Base-by-base conservation (phyloP, 2,888 invertebrate species). In the Drosophila emarginata region DNA sequence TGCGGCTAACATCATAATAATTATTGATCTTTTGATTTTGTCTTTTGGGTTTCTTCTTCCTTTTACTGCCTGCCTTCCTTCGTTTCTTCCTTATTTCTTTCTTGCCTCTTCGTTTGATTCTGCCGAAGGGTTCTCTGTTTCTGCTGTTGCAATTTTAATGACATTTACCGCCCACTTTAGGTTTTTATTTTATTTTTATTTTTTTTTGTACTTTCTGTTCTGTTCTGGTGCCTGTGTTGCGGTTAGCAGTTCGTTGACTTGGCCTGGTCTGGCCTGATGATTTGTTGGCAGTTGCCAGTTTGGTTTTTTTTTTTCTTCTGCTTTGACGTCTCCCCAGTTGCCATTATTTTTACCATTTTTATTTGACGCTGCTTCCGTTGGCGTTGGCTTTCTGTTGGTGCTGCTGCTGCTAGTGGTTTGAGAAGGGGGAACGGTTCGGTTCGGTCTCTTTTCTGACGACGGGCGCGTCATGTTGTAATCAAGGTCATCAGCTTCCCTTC, bases 11-110 rank as follows among this genome's bases (percentile, higher is more conserved):
- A 87, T 79, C 83, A 82, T 87, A 80, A 79, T 84, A 89, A 88
- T 89, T 89, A 89, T 89, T 89, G 89, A 89, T 89, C 89, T 89
- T 80, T 88, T 89, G 89, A 88, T 88, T 82, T 84, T 79, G 77
- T 74, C 67, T 64, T 62, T 61, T 52, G 54, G 64, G 32, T 62
- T 59, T 32, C 32, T 57, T 40, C 23, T 36, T 32, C 45, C 28
- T 6, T n/a, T n/a, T 54, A 28, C 15, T 11, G 21, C 28, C 64
- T 40, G 6, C 60, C 21, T 28, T 26, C 32, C 60, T 11, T 36
- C 37, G 66, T 61, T 51, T 70, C 54, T 67, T 40, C 61, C 61
- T 45, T 52, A 61, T 51, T 40, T 54, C 72, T 61, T 74, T 61
- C 45, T 64, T 58, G 53, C 66, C 73, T 70, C 58, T 77, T 78